phyloP scores from a whole-genome alignment of 2,797 vertebrate species.

The Eurystomus glaucurus region DNA sequence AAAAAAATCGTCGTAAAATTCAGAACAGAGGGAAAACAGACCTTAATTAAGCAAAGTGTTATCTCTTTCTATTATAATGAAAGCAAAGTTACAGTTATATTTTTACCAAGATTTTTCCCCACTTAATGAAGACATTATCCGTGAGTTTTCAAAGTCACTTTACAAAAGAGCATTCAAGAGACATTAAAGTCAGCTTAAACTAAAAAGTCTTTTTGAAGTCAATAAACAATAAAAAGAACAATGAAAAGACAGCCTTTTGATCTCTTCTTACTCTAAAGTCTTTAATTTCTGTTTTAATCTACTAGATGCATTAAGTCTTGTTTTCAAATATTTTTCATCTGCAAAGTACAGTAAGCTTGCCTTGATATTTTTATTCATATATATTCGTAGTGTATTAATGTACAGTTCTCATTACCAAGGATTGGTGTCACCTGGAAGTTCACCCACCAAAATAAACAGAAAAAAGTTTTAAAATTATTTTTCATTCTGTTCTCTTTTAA shows the following conservation, averaged over 20 bases:
- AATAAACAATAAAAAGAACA: slow-evolving; percentile 90
- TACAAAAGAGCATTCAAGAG: slow-evolving; percentile 87
- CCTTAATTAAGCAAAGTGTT: slow-evolving; percentile 85
- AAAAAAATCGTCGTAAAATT: slow-evolving; percentile 74
- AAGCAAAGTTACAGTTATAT: slow-evolving; percentile 83
- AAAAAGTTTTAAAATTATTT: slow-evolving; percentile 68
- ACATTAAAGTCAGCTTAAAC: slow-evolving; percentile 88
- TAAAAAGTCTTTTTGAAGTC: slow-evolving; percentile 89
- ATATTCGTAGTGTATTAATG: slow-evolving; percentile 60
- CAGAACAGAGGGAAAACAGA: slow-evolving; percentile 82
- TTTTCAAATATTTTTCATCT: slow-evolving; percentile 81
- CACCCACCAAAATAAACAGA: slow-evolving; percentile 20
- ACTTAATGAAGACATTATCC: slow-evolving; percentile 89
- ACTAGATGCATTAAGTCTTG: slow-evolving; percentile 79
- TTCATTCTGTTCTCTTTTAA: slow-evolving; percentile 61
- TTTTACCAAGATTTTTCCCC: slow-evolving; percentile 83
- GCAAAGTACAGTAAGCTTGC: slow-evolving; percentile 69
- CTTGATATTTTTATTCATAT: slow-evolving; percentile 71
- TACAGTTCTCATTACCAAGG: slow-evolving; percentile 67
- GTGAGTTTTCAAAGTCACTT: slow-evolving; percentile 87
- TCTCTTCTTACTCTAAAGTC: slow-evolving; percentile 83
- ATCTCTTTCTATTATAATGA: slow-evolving; percentile 83
- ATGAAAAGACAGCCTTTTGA: slow-evolving; percentile 87
- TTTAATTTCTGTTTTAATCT: slow-evolving; percentile 90
- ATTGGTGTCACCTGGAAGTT: slow-evolving; percentile 49